A percentile compares a stretch with the other conserved stretches of the same genome.
These are phyloP conservation scores for Habropoda laboriosa DNA, from an alignment of 1,140 invertebrate genomes.

Conservation along the genomic window DNA sequence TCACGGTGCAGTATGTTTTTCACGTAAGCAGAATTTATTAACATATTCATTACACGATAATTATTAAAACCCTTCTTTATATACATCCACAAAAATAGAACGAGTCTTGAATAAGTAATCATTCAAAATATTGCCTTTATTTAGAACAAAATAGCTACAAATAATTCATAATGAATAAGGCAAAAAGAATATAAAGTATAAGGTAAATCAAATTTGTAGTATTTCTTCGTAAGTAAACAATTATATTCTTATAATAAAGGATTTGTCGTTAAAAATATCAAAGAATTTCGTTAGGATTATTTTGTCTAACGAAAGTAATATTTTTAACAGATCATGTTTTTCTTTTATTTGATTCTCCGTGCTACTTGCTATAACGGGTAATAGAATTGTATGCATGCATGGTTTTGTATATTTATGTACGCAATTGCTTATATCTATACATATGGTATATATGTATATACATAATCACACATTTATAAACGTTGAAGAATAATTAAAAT, in stretches of 20 bases:
- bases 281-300: neutral
- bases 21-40: conserved; percentile 8
- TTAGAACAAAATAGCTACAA: too few species aligned
- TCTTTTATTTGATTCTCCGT: conserved; percentile 63
- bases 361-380: conserved; percentile 59
- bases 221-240: neutral
- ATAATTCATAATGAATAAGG: neutral
- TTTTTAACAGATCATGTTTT: conserved; percentile 52
- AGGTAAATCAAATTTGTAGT: conserved; percentile 27
- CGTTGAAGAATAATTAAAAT: conserved; percentile 59
- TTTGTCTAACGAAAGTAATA: conserved; percentile 14
- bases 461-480: conserved; percentile 65
- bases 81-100: neutral
- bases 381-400: conserved; percentile 56
- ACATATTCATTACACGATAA: neutral
- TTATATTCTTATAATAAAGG: neutral
- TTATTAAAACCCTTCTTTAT: neutral
- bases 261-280: neutral
- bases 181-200: neutral
- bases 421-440: conserved; percentile 43
- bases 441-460: conserved; percentile 58
- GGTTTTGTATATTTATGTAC: conserved; percentile 56
- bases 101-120: neutral
- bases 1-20: neutral
- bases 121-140: neutral